phyloP scores from a whole-genome alignment of 2,888 invertebrate genomes.

The Drosophila diplacantha region DNA sequence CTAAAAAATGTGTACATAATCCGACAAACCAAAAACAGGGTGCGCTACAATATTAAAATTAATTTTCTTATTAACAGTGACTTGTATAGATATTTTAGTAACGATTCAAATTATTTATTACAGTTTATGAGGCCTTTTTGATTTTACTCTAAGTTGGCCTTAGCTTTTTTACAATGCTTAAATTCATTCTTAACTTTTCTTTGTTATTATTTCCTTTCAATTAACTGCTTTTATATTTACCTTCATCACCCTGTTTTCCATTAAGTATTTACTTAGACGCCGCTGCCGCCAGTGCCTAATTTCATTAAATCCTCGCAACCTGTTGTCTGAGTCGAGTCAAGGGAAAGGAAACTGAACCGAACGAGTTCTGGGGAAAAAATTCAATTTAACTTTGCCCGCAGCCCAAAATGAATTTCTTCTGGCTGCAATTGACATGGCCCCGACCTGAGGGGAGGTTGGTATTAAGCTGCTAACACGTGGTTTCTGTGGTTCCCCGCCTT shows the following conservation, averaged over 20 bases:
- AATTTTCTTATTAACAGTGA: background rate
- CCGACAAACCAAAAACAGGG: conserved; percentile 52
- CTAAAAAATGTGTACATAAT: conserved; percentile 50
- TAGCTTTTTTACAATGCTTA: background rate
- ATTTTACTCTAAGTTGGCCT: background rate
- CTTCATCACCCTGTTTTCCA: conserved; percentile 45
- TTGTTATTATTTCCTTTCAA: too few relatives aligned
- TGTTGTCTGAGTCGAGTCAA: conserved; percentile 52
- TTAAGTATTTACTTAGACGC: conserved; percentile 12
- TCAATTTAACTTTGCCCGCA: conserved; percentile 61
- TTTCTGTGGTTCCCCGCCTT: conserved; percentile 27
- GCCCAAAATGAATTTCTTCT: conserved; percentile 44
- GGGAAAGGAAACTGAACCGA: conserved; percentile 22
- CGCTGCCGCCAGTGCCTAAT: conserved; percentile 44
- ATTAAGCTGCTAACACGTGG: conserved; percentile 46
- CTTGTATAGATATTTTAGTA: background rate
- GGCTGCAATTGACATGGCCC: conserved; percentile 52
- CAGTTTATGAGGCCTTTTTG: background rate
- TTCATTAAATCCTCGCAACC: conserved; percentile 67
- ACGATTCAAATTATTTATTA: background rate
- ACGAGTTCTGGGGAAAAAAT: conserved; percentile 43
- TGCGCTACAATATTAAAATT: background rate
- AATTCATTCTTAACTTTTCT: background rate
- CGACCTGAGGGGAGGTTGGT: conserved; percentile 1
- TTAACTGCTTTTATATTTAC: background rate